Base-by-base conservation (phyloP, 2,797 vertebrate genomes). In the Lacerta agilis region DNA sequence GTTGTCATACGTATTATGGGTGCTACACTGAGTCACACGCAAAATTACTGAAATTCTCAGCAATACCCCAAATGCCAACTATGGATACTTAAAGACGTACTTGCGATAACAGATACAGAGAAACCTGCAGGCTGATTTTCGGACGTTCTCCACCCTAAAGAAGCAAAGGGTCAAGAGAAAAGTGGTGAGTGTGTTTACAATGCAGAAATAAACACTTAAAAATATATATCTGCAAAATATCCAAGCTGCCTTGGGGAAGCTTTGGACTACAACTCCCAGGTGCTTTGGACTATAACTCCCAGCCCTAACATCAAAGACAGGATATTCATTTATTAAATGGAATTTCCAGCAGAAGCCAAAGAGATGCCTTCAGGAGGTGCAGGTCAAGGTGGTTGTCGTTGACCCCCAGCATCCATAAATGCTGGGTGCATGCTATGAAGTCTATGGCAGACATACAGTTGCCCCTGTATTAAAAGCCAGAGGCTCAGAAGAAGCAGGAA, bases 61-160 rank as follows among this genome's bases (percentile, higher is more conserved):
- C 41, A 13, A 78, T 6, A 2, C 45, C 85, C 13, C 86, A 69
- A 58, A 92, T 64, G 1, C 36, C 8, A 2, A 86, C 15, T 82
- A 83, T 5, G 55, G 89, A 81, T 55, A 87, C 3, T 45, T 86
- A 88, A 18, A 92, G 41, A 95, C 96, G 27, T 97, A 99, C 99
- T 98, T 99, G 99, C 41, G 99, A 99, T 79, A 99, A 98, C 88
- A 99, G 98, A 93, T 99, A 99, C 41, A 99, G 98, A 7, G 99
- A 98, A 92, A 99, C 99, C 29, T 98, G 98, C 69, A 98, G 97
- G 94, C 98, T 99, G 92, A 99, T 99, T 96, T 98, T 98, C 36
- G 97, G 97, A 88, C 98, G 97, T 29, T 99, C 99, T 92, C 98
- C 98, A 90, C 97, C 96, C 99, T 99, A 87, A 87, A 1, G 79